Percentiles rank a stretch among this genome's conserved stretches.
phyloP scores from a whole-genome alignment of 2,888 invertebrate species.

The Vanessa cardui region DNA sequence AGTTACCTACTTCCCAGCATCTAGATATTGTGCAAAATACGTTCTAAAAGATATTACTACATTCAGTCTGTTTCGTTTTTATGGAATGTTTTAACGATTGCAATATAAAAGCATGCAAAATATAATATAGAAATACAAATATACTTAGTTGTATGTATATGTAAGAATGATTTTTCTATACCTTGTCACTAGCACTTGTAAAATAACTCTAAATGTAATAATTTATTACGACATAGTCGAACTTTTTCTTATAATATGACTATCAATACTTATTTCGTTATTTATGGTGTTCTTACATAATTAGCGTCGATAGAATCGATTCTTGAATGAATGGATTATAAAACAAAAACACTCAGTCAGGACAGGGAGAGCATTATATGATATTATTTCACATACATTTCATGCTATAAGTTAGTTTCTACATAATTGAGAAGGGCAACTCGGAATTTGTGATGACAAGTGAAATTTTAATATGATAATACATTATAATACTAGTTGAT shows the following conservation, averaged over 20 bases:
- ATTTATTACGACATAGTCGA: neutral
- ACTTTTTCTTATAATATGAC: slow-evolving; percentile 8
- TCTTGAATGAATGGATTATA: neutral
- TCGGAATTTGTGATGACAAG: slow-evolving; percentile 1
- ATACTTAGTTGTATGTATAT: slow-evolving; percentile 25
- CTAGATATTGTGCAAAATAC: slow-evolving; percentile 30
- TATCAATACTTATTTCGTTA: slow-evolving; percentile 8
- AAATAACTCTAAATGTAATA: slow-evolving; percentile 11
- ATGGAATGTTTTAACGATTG: slow-evolving; percentile 33
- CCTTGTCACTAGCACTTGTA: slow-evolving; percentile 14
- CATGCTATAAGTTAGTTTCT: neutral
- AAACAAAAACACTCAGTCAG: neutral
- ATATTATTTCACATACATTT: neutral
- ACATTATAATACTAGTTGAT: slow-evolving; percentile 9
- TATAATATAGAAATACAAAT: slow-evolving; percentile 21
- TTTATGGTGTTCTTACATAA: neutral
- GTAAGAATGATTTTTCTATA: slow-evolving; percentile 8
- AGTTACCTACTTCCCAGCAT: slow-evolving; percentile 18
- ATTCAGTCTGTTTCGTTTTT: slow-evolving; percentile 35
- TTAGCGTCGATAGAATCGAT: neutral
- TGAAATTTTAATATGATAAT: neutral
- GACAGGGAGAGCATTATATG: neutral
- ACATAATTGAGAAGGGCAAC: neutral
- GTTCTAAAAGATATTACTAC: slow-evolving; percentile 27
- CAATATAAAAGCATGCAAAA: slow-evolving; percentile 25